These are phyloP conservation scores for Austrolebias charrua DNA, from an alignment of 2,797 vertebrate species.

Conservation along the genomic window DNA sequence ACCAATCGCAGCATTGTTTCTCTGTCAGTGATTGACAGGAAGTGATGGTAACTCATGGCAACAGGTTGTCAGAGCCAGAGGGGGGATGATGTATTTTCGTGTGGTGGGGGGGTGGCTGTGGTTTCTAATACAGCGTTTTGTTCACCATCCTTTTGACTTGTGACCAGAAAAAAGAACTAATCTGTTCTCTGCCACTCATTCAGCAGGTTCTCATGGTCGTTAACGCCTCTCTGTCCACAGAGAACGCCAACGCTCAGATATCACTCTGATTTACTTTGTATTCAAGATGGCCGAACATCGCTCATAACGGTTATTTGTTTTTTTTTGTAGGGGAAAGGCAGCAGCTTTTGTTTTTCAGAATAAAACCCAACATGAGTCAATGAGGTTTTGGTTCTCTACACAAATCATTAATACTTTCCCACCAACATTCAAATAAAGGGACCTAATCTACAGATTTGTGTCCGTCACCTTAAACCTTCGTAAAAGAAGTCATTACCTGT, in stretches of 20 bases:
- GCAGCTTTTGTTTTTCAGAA: too few species aligned
- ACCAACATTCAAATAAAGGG: too few species aligned
- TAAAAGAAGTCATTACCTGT: too few species aligned
- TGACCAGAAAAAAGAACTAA: slow-evolving; percentile 33
- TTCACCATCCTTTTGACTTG: slow-evolving; percentile 37
- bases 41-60: slow-evolving; percentile 51
- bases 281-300: neutral
- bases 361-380: too few species aligned
- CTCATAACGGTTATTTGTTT: too few species aligned
- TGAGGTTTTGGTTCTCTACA: too few species aligned
- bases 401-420: too few species aligned
- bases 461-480: too few species aligned
- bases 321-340: too few species aligned
- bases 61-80: slow-evolving; percentile 38
- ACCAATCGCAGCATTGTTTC: slow-evolving; percentile 47
- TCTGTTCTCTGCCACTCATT: slow-evolving; percentile 21
- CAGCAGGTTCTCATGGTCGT: slow-evolving; percentile 31
- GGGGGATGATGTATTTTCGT: slow-evolving; percentile 27
- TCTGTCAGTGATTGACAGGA: slow-evolving; percentile 46
- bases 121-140: slow-evolving; percentile 21
- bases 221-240: neutral
- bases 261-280: neutral
- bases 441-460: too few species aligned
- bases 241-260: neutral
- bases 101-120: neutral